Evolutionary conservation across 2,888 invertebrate genomes (phyloP).

Genomic region (Petrophora chlorosata): DNA sequence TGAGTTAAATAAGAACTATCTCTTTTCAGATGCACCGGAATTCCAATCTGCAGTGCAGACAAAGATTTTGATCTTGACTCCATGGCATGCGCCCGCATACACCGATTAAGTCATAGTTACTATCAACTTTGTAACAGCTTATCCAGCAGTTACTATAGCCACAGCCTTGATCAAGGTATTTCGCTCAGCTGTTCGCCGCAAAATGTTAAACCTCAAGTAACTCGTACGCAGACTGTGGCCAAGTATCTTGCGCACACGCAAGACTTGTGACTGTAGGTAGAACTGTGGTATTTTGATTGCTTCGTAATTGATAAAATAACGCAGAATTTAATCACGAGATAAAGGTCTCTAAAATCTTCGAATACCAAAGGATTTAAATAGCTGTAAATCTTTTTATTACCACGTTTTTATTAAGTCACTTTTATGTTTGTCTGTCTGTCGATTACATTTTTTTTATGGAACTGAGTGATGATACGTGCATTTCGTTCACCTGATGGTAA

Average conservation of each 20-base stretch:
- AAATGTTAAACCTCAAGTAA: constrained; percentile 13
- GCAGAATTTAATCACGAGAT: no score
- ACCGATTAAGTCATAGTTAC: constrained; percentile 4
- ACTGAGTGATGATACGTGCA: no score
- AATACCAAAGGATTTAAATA: background rate
- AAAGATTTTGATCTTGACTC: background rate
- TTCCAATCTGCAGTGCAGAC: background rate
- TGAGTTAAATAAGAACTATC: no score
- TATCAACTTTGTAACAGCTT: constrained; percentile 8
- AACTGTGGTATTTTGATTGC: constrained; percentile 21
- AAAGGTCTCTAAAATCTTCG: background rate
- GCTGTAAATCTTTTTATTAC: no score
- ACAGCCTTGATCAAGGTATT: constrained; percentile 44
- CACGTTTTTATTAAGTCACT: no score
- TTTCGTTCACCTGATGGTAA: no score
- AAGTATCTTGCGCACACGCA: constrained; percentile 23
- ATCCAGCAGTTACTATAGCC: constrained; percentile 16
- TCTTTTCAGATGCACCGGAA: background rate
- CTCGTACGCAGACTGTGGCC: constrained; percentile 15
- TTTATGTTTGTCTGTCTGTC: no score
- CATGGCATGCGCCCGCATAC: background rate
- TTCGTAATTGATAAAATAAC: constrained; percentile 8
- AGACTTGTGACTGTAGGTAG: constrained; percentile 5
- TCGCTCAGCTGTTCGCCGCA: constrained; percentile 37
- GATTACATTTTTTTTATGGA: no score